Evolutionary conservation across 2,797 vertebrate species (phyloP).

Genomic region (Pipistrellus nathusii): DNA sequence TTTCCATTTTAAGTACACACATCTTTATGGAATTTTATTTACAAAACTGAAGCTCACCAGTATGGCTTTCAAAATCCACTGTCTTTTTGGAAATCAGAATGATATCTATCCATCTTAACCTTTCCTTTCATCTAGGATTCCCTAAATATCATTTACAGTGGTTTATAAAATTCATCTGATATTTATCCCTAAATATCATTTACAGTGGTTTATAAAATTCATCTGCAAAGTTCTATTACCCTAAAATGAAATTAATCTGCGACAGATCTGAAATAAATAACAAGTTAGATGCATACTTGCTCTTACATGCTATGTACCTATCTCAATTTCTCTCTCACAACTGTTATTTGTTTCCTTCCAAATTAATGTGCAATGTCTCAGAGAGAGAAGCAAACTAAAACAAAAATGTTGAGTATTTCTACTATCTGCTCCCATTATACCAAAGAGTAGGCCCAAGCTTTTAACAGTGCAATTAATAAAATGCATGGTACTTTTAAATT

Average conservation of each 20-base stretch:
- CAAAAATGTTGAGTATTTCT: constrained; percentile 29
- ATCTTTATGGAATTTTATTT: neutral
- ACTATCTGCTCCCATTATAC: neutral
- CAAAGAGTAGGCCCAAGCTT: constrained; percentile 21
- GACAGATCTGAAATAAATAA: constrained; percentile 45
- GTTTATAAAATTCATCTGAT: constrained; percentile 43
- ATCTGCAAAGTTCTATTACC: neutral
- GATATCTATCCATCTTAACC: neutral
- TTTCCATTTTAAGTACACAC: neutral
- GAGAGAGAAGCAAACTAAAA: constrained; percentile 57
- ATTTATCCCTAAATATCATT: constrained; percentile 33
- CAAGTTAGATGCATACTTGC: neutral
- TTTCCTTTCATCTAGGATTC: constrained; percentile 53
- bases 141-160: neutral
- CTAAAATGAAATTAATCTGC: neutral
- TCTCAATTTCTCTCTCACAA: constrained; percentile 37
- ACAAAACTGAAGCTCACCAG: neutral
- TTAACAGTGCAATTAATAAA: constrained; percentile 46
- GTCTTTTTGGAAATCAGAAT: constrained; percentile 55
- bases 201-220: constrained; percentile 41
- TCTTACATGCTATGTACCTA: neutral
- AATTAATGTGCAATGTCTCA: constrained; percentile 45
- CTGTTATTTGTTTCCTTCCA: constrained; percentile 23
- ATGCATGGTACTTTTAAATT: neutral
- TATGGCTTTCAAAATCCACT: constrained; percentile 40